Base-by-base conservation (phyloP, 2,888 invertebrate species). In the Balanococcus diminutus region DNA sequence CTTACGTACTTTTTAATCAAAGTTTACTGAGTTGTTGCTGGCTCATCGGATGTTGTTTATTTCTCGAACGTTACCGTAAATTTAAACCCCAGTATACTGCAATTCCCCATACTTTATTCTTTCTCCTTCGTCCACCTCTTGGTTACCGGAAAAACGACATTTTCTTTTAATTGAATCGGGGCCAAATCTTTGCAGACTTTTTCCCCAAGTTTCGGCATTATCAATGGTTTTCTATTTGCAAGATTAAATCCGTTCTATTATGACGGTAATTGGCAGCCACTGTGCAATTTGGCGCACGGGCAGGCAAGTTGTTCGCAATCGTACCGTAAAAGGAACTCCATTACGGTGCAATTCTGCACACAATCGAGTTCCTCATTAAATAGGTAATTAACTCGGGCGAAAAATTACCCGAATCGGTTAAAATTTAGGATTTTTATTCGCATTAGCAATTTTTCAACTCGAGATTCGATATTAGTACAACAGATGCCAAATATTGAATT, bases 1-100 rank as follows among this genome's bases (percentile, higher is more conserved):
- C 39, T 84, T 84, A 75, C 75, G 75, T 84, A 42, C 75, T 84
- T 84, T 84, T 84, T 84, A 84, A 84, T 84, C 84, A 84, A 84
- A 84, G 72, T 84, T 84, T 84, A 84, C 84, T 36, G 61, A 61
- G 16, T 31, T 56, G 36, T 31, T 56, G 36, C 84, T 61, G 61
- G 31, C 42, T 61, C 61, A 32, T 56, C 56, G 25, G 46, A 83
- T 61, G 84, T 83, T 56, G 83, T 84, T 84, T 72, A 84, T 84
- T 84, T 67, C 84, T 9, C 22, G 61, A 82, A 56, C 61, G 61
- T 32, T 67, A 22, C 31, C 56, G 61, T 84, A 84, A 84, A 84
- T 84, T 61, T 42, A 32, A 83, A 36, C 56, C 22, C 46, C 36
- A n/a, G n/a, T 28, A 6, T 19, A n/a, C n/a, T 42, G 28, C 32